A percentile compares a stretch with the other conserved stretches of the same genome.
These are phyloP conservation scores for Dolichotis patagonum DNA, from an alignment of 2,113 vertebrate genomes.

Conservation along the genomic window DNA sequence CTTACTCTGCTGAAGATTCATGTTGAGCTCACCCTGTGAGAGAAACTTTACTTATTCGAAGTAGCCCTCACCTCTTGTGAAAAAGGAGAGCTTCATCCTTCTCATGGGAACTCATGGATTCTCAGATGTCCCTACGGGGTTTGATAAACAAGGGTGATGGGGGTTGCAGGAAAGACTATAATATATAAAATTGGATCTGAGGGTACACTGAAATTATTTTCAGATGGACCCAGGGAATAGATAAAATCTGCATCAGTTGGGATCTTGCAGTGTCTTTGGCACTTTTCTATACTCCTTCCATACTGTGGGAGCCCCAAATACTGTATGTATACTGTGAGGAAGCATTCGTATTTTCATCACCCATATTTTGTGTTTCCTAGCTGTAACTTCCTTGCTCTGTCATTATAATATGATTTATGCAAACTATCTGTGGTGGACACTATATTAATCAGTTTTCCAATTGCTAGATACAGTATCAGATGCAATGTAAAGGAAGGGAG, in stretches of 20 bases:
- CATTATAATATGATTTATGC: background rate
- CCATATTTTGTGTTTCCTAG: background rate
- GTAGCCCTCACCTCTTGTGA: background rate
- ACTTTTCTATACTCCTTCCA: background rate
- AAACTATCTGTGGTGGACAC: background rate
- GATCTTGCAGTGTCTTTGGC: background rate
- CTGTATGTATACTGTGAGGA: background rate
- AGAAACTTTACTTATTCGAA: background rate
- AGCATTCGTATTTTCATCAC: background rate
- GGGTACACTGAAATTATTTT: background rate
- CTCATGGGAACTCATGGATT: background rate
- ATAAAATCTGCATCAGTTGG: background rate
- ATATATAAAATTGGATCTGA: background rate
- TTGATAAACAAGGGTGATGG: background rate
- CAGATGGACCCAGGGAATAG: background rate
- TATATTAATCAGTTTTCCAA: background rate
- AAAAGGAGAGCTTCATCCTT: background rate
- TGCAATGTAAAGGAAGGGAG: background rate
- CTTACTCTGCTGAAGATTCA: background rate
- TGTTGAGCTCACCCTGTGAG: background rate
- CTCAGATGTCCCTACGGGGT: background rate
- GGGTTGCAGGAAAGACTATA: background rate
- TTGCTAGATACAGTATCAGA: background rate
- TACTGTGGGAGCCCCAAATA: background rate
- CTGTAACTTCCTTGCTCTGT: background rate